Evolutionary conservation across 1,140 invertebrate genomes (phyloP), one percentile per base, ranked within the genome.

Genomic region (Papilio machaon): DNA sequence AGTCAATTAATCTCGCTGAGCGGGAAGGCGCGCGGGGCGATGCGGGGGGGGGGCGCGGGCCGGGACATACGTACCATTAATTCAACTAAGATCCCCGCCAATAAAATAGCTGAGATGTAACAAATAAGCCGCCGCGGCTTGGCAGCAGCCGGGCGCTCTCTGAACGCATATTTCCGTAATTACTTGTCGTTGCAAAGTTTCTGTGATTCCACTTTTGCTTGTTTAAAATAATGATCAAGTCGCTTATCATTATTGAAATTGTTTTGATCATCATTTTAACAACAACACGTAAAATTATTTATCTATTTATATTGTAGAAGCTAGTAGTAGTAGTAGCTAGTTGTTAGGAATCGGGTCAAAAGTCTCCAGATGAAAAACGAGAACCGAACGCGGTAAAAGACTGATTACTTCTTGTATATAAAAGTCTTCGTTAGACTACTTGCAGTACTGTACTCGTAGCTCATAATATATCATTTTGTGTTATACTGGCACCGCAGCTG

Each of bases 111-210:
- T 49, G 47, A 30, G 74, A 49, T n/a, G 74, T 76, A 52, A 76
- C 74, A 76, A 76, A 76, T 76, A 76, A 76, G 47, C 46, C 47
- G 74, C 47, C 19, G 73, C 15, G 30, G n/a, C 46, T 76, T 76
- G 74, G 74, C 38, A 76, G 46, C 47, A n/a, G 46, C 74, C 74
- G 19, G 30, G 46, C 17, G 43, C 17, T 38, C 47, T 76, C 46
- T 47, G 11, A 76, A 76, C 74, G 74, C 74, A 76, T 52, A 76
- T 76, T 76, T 76, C 47, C 47, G 47, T 77, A 77, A 77, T 77
- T 77, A 58, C 52, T 35, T 54, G 54, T 77, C 30, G 30, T 60
- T 77, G 49, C 52, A 43, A 58, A 77, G 49, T 77, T 52, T 77
- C 17, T 13, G 11, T n/a, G 75, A 13, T 49, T 8, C 75, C 17